phyloP scores from a whole-genome alignment of 92 coral and sea anemone species.

The Parazoanthus atlanticus region DNA sequence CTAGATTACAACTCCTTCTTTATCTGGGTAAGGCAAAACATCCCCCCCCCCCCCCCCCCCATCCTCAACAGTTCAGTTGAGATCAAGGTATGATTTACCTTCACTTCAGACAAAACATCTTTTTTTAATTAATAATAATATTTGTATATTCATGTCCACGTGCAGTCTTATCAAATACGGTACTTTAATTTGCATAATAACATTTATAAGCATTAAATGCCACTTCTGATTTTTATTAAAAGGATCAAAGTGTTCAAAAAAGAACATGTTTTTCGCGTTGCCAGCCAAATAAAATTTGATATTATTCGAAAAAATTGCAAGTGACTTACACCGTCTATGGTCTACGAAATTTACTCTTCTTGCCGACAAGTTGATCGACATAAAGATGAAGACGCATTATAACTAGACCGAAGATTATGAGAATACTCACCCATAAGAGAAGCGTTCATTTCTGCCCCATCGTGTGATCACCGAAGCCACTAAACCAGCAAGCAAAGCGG shows the following conservation, averaged over 20 bases:
- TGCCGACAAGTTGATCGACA: not conserved
- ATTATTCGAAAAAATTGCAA: not conserved
- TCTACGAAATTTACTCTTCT: not conserved
- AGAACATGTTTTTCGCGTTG: not conserved
- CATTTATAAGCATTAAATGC: not conserved
- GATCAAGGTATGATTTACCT: too few relatives aligned
- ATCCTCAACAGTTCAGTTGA: too few relatives aligned
- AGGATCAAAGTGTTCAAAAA: too few relatives aligned
- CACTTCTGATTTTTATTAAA: not conserved
- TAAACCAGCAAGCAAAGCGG: conserved; percentile 99
- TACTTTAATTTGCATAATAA: not conserved
- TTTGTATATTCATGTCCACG: not conserved
- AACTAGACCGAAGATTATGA: not conserved
- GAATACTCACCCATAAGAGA: conserved; percentile 88
- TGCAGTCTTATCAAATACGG: not conserved
- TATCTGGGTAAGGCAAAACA: too few relatives aligned
- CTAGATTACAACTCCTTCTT: too few relatives aligned
- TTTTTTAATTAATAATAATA: too few relatives aligned
- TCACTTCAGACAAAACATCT: too few relatives aligned
- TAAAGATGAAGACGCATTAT: too few relatives aligned
- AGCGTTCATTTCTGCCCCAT: conserved; percentile 96
- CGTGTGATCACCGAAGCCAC: conserved; percentile 92
- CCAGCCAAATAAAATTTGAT: not conserved
- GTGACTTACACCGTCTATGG: not conserved
- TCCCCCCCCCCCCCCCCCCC: too few relatives aligned